Evolutionary conservation across 2,888 invertebrate species (phyloP), one percentile per base, ranked within the genome.

Genomic region (Athetis lepigone): DNA sequence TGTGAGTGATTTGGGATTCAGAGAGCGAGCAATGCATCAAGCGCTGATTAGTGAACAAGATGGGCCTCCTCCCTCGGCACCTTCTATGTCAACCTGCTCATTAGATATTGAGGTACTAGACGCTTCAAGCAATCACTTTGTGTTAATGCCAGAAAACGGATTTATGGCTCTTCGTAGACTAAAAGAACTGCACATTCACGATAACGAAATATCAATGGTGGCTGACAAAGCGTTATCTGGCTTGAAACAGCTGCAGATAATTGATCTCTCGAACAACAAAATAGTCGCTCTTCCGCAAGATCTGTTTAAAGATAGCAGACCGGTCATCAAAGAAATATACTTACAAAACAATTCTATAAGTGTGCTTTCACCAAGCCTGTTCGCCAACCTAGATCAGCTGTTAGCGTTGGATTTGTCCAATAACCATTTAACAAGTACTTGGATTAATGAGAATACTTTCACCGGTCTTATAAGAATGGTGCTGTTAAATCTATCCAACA

Each of bases 331-430:
- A 92, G 98, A 98, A 93, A 97, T 98, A 85, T 97, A 98, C 92
- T 94, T 98, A 87, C 98, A 98, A 91, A 98, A 98, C 92, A 98
- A 98, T 95, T 98, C 98, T 21, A 97, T 99, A 81, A 97, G 97
- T 88, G 97, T 97, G 45, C 95, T 98, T 76, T 97, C 98, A 76
- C 97, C 98, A 0, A 97, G 97, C 77, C 95, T 98, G 57, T 98
- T 99, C 87, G 96, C 97, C n/a, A 97, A 98, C 89, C 95, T 98
- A 79, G 97, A 97, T 81, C 98, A 97, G 85, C 94, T 99, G 77
- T 96, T 97, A 79, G 97, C 97, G 1, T 92, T 98, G 75, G 98
- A 98, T 92, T 92, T 98, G 85, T 98, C 98, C 42, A 96, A 96
- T 86, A 98, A 98, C 93, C 97, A 97, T 88, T 95, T 98, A 66